phyloP scores from a whole-genome alignment of 2,888 invertebrate species.

The Latheticus oryzae region DNA sequence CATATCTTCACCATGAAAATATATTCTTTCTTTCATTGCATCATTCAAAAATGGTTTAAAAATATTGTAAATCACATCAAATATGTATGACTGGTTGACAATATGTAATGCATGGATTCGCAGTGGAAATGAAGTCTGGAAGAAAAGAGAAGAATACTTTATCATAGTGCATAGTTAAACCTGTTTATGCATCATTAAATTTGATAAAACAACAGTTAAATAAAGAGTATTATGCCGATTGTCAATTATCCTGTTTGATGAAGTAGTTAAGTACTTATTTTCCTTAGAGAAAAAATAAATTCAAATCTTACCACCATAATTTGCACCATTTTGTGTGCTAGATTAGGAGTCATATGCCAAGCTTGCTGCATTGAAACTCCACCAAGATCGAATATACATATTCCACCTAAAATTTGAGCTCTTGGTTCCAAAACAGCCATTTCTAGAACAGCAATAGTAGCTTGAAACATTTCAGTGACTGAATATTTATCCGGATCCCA shows the following conservation, averaged over 20 bases:
- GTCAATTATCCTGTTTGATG: too few species aligned
- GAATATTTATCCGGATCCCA: slow-evolving; percentile 79
- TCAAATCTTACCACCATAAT: slow-evolving; percentile 74
- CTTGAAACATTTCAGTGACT: slow-evolving; percentile 78
- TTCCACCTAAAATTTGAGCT: slow-evolving; percentile 81
- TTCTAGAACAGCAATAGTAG: slow-evolving; percentile 77
- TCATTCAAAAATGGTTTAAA: slow-evolving; percentile 82
- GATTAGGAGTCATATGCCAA: slow-evolving; percentile 78
- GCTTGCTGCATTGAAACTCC: slow-evolving; percentile 78
- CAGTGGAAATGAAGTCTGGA: slow-evolving; percentile 79
- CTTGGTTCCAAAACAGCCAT: slow-evolving; percentile 79
- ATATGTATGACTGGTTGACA: slow-evolving; percentile 84
- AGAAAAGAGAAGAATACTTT: too few species aligned
- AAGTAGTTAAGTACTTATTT: too few species aligned
- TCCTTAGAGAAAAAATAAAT: not conserved
- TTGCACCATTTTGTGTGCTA: slow-evolving; percentile 76
- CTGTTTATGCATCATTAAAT: not conserved
- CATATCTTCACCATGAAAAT: slow-evolving; percentile 79
- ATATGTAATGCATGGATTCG: slow-evolving; percentile 81
- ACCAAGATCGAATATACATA: slow-evolving; percentile 80
- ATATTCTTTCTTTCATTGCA: slow-evolving; percentile 73
- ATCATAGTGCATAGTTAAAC: not conserved
- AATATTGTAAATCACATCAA: slow-evolving; percentile 81
- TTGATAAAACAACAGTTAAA: too few species aligned
- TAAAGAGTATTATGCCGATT: too few species aligned